Evolutionary conservation across 2,888 invertebrate species (phyloP).

Genomic region (Cephalotes varians): DNA sequence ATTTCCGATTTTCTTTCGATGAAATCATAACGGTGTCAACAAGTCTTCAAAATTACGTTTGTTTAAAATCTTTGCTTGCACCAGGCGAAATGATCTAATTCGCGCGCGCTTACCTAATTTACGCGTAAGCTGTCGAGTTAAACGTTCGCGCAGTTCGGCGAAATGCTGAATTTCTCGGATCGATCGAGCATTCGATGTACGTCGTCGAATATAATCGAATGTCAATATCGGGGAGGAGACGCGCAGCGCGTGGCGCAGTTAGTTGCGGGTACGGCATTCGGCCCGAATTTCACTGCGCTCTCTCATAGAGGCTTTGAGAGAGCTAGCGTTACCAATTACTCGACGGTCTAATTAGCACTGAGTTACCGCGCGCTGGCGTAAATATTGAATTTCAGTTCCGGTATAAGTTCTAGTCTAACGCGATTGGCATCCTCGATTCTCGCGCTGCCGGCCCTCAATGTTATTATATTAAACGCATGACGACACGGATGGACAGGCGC

Average conservation of each 20-base stretch:
- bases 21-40: background rate
- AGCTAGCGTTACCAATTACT: slow-evolving; percentile 73
- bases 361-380: slow-evolving; percentile 76
- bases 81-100: background rate
- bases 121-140: slow-evolving; percentile 18
- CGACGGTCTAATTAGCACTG: slow-evolving; percentile 77
- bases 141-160: slow-evolving; percentile 18
- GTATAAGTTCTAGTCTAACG: slow-evolving; percentile 65
- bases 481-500: slow-evolving; percentile 2
- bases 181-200: slow-evolving; percentile 20
- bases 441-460: slow-evolving; percentile 57
- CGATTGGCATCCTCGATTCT: slow-evolving; percentile 73
- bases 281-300: slow-evolving; percentile 54
- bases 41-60: background rate
- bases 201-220: slow-evolving; percentile 39
- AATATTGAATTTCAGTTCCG: slow-evolving; percentile 79
- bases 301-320: slow-evolving; percentile 62
- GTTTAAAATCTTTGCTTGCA: background rate
- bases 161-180: slow-evolving; percentile 34
- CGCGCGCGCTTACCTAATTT: background rate
- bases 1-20: background rate
- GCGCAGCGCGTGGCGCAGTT: background rate
- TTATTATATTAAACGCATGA: slow-evolving; percentile 74
- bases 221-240: slow-evolving; percentile 37
- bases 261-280: slow-evolving; percentile 27